phyloP scores from a whole-genome alignment of 2,797 vertebrate species.

The Zalophus californianus region DNA sequence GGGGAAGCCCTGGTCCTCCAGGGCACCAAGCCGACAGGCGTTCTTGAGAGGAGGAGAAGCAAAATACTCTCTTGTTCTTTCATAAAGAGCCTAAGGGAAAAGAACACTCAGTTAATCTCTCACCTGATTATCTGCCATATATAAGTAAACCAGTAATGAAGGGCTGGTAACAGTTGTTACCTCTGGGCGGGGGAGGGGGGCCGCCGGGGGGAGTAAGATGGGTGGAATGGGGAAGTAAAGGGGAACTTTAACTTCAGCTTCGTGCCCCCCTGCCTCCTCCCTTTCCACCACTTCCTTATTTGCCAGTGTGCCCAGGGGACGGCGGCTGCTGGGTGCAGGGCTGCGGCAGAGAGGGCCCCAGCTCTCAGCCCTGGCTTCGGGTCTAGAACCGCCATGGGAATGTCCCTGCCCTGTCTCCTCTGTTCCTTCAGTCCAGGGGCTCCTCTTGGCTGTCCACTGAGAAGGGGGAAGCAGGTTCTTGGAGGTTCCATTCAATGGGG shows the following conservation, averaged over 20 bases:
- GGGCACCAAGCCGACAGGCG: too few species aligned
- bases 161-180: neutral
- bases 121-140: neutral
- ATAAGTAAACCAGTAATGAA: neutral
- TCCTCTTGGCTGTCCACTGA: neutral
- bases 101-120: neutral
- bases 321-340: rapidly evolving
- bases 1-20: neutral
- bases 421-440: neutral
- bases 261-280: rapidly evolving
- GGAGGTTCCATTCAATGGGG: neutral
- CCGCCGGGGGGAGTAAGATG: neutral
- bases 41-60: neutral
- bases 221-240: neutral
- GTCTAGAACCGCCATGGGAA: neutral
- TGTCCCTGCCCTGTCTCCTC: neutral
- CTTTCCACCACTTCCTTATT: neutral
- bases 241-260: neutral
- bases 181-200: neutral
- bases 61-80: neutral
- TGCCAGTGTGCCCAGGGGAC: rapidly evolving
- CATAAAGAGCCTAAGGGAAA: neutral
- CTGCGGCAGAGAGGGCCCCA: rapidly evolving
- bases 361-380: neutral
- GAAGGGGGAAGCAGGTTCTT: neutral